phyloP scores from a whole-genome alignment of 2,797 vertebrate species.

The Hipposideros larvatus region DNA sequence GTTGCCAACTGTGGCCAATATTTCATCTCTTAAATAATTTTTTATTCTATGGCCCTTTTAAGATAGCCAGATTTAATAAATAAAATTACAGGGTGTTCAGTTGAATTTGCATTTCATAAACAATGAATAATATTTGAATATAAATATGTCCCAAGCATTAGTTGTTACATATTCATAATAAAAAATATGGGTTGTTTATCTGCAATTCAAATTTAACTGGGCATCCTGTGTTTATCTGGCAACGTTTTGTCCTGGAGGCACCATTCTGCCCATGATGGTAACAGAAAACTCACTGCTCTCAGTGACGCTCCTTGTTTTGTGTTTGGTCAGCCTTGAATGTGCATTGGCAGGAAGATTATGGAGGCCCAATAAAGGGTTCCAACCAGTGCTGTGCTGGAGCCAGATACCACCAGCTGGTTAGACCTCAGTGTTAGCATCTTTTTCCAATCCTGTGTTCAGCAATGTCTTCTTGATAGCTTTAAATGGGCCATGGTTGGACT shows the following conservation, averaged over 20 bases:
- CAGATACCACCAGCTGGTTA: not conserved
- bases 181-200: not conserved
- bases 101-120: conserved; percentile 35
- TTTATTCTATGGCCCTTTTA: not conserved
- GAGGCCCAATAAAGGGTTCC: not conserved
- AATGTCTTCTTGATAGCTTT: not conserved
- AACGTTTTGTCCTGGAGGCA: not conserved
- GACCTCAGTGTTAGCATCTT: not conserved
- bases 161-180: not conserved
- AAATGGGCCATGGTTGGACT: not conserved
- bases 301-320: not conserved
- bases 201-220: not conserved
- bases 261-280: not conserved
- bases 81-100: not conserved
- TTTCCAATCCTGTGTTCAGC: not conserved
- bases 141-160: not conserved
- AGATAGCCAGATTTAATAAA: not conserved
- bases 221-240: not conserved
- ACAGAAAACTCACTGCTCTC: not conserved
- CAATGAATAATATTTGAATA: not conserved
- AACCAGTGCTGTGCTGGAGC: not conserved
- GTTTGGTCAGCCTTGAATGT: not conserved
- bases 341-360: not conserved
- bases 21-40: conserved; percentile 2
- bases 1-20: not conserved